Conservation (phyloP, 2,113 vertebrate genomes). For the Oryzias curvinotus region DNA sequence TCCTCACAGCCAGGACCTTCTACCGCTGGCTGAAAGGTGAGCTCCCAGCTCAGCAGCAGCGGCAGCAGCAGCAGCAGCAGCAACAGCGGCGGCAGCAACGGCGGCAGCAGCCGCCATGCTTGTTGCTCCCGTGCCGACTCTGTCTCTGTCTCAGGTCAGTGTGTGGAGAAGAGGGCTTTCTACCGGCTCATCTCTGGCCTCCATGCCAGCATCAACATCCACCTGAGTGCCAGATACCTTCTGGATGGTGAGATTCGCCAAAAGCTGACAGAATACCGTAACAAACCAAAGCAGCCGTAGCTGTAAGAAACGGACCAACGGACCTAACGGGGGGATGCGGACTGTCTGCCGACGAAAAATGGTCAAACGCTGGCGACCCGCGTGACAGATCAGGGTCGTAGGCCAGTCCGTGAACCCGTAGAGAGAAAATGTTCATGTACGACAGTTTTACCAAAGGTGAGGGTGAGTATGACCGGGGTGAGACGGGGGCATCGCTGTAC, state of each 20-base stretch:
- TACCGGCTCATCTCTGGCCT: slow-evolving; percentile 90
- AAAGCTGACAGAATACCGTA: neutral
- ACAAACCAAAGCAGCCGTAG: too few species aligned
- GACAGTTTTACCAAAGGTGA: too few species aligned
- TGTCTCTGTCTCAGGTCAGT: slow-evolving; percentile 78
- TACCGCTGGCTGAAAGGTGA: slow-evolving; percentile 92
- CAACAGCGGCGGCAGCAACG: neutral
- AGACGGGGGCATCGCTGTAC: too few species aligned
- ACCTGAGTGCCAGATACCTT: slow-evolving; percentile 89
- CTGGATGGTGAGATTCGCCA: slow-evolving; percentile 80
- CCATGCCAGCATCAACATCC: slow-evolving; percentile 92
- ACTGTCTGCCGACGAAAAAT: too few species aligned
- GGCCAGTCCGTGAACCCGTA: too few species aligned
- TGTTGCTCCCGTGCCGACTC: neutral
- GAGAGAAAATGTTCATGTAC: too few species aligned
- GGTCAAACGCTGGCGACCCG: too few species aligned
- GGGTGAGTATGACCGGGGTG: too few species aligned
- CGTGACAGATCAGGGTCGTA: too few species aligned
- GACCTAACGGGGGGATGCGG: too few species aligned
- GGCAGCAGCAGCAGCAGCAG: neutral
- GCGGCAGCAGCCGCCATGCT: too few species aligned
- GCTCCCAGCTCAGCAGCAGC: neutral
- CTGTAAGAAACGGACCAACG: too few species aligned
- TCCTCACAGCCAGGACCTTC: slow-evolving; percentile 81
- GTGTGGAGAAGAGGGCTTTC: slow-evolving; percentile 93